A percentile compares a stretch with the other conserved stretches of the same genome.
These are phyloP conservation scores for Medauroidea extradentata DNA, from an alignment of 1,140 invertebrate species.

Conservation along the genomic window DNA sequence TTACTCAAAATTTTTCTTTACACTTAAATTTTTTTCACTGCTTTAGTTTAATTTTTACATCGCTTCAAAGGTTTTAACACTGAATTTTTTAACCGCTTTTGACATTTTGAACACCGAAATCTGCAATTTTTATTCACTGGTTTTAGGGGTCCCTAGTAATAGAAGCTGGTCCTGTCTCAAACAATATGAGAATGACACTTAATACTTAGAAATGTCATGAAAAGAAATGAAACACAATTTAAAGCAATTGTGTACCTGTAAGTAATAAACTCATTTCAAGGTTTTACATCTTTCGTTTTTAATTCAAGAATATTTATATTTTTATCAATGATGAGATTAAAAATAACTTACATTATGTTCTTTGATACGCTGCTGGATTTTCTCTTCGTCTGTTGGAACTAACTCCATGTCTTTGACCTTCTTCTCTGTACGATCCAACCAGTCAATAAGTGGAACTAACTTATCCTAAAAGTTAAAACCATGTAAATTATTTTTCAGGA, in stretches of 20 bases:
- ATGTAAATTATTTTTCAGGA: too few species aligned
- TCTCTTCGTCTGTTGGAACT: slow-evolving; percentile 89
- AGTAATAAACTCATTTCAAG: neutral
- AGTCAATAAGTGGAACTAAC: slow-evolving; percentile 80
- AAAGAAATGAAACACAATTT: neutral
- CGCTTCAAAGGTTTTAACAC: too few species aligned
- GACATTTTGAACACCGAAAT: too few species aligned
- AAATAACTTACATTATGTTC: slow-evolving; percentile 63
- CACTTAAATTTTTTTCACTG: too few species aligned
- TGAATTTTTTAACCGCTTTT: too few species aligned
- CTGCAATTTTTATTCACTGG: too few species aligned
- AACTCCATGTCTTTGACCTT: slow-evolving; percentile 84
- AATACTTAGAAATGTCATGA: too few species aligned
- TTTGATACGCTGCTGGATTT: slow-evolving; percentile 79
- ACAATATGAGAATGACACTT: too few species aligned
- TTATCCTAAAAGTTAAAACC: slow-evolving; percentile 60
- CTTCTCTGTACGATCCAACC: slow-evolving; percentile 86
- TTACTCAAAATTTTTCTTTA: too few species aligned
- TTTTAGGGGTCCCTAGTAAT: too few species aligned
- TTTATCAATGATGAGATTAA: neutral
- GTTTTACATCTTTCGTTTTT: neutral
- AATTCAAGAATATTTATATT: slow-evolving; percentile 10
- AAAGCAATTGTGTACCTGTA: neutral
- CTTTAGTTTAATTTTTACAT: too few species aligned
- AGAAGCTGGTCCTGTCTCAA: too few species aligned